Evolutionary conservation across 2,888 invertebrate species (phyloP), one percentile per base, ranked within the genome.

Genomic region (Cataglyphis livida): DNA sequence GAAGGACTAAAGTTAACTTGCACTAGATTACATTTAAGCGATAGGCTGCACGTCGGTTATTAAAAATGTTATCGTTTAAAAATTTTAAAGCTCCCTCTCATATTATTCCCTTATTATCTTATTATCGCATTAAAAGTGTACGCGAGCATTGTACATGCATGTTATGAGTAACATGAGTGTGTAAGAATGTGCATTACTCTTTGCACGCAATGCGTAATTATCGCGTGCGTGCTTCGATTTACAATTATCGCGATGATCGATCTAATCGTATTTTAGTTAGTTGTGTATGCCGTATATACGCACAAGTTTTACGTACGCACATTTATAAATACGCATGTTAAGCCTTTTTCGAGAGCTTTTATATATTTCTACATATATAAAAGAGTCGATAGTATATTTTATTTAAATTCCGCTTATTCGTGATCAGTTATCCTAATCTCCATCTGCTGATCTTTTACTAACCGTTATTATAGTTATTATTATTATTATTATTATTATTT

Each of bases 321-420:
- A 83, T 84, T 74, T 86, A 84, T 82, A 85, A 73, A 84, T 86
- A 78, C 82, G 78, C 84, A 75, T 70, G 35, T 64, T 54, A 64
- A n/a, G 64, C 51, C 51, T 28, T 38, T 70, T 41, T 38, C 18
- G 18, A 38, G 54, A 35, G n/a, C 70, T 71, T 38, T 38, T 54
- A 73, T 71, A 59, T 73, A 65, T 68, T n/a, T 82, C 15, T 81
- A 81, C 21, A 70, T 76, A 64, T 66, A 76, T 84, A 25, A 70
- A 70, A 73, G 68, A 73, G 68, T 87, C 75, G 66, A 64, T 73
- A 35, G n/a, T 57, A 73, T 38, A 54, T 81, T 41, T 57, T 6
- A 57, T 38, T 18, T 28, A 32, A 44, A 48, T 66, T 48, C 44
- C 18, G 18, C 70, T 21, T 57, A 41, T 32, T 51, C 54, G 28